Conservation (phyloP, 2,888 invertebrate species). For the Eupithecia tripunctaria region DNA sequence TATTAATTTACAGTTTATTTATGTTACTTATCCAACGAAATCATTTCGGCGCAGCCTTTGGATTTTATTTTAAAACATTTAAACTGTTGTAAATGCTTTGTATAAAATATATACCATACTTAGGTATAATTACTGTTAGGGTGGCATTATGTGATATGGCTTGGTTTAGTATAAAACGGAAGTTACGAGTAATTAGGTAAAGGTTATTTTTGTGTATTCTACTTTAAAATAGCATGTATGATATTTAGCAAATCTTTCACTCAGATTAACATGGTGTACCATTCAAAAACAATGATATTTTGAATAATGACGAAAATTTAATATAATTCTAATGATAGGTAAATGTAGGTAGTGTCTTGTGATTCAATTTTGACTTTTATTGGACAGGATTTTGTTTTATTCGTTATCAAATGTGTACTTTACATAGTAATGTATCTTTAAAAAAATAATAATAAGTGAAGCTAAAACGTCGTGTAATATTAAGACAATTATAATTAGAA, state of each 20-base stretch:
- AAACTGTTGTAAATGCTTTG: conserved; percentile 19
- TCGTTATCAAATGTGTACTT: not conserved
- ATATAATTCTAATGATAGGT: not conserved
- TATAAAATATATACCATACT: conserved; percentile 2
- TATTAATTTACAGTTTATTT: no score
- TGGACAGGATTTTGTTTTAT: not conserved
- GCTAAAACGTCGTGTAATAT: not conserved
- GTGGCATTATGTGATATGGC: conserved; percentile 69
- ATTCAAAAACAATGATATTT: not conserved
- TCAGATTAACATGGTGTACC: not conserved
- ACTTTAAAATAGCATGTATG: conserved; percentile 6
- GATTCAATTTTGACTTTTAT: not conserved
- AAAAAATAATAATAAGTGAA: not conserved
- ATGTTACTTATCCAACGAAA: not conserved
- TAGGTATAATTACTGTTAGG: conserved; percentile 21
- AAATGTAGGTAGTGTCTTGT: not conserved
- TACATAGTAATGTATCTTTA: not conserved
- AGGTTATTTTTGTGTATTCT: conserved; percentile 17
- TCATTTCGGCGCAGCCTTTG: not conserved
- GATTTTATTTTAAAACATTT: not conserved
- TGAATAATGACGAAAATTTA: not conserved
- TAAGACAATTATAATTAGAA: conserved; percentile 3
- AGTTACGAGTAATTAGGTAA: conserved; percentile 9
- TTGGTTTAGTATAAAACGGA: conserved; percentile 45
- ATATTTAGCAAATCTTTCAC: not conserved